These are phyloP conservation scores for Xenops minutus DNA, from an alignment of 2,797 vertebrate genomes.

Conservation along the genomic window DNA sequence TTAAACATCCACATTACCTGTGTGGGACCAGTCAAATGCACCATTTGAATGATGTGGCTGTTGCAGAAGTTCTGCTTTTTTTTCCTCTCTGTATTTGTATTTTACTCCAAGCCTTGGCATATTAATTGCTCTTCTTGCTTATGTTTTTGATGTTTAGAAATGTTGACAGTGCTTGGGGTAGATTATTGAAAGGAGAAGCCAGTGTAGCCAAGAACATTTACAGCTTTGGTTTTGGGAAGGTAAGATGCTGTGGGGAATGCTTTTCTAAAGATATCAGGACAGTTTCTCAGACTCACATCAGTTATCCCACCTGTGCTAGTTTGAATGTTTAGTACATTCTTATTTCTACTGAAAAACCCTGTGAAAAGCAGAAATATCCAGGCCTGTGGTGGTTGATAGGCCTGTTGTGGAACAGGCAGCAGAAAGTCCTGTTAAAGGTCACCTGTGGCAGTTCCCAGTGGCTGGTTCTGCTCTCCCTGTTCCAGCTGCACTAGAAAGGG, in stretches of 20 bases:
- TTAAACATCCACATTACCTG: not conserved
- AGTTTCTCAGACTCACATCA: not conserved
- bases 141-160: conserved; percentile 56
- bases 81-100: not conserved
- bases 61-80: not conserved
- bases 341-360: not conserved
- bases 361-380: not conserved
- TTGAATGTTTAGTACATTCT: not conserved
- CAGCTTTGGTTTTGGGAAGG: conserved; percentile 89
- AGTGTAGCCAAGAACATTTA: conserved; percentile 65
- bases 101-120: not conserved
- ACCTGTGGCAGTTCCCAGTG: not conserved
- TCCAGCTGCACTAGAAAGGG: not conserved
- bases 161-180: conserved; percentile 41
- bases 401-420: not conserved
- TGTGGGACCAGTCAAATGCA: not conserved
- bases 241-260: conserved; percentile 30
- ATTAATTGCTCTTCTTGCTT: not conserved
- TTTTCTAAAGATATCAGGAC: fast-evolving
- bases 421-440: not conserved
- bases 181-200: conserved; percentile 52
- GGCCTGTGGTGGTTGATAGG: not conserved
- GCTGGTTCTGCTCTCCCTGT: not conserved
- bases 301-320: not conserved
- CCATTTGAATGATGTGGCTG: not conserved